Evolutionary conservation across 2,888 invertebrate species (phyloP), one percentile per base, ranked within the genome.

Genomic region (Aphrophora alni): DNA sequence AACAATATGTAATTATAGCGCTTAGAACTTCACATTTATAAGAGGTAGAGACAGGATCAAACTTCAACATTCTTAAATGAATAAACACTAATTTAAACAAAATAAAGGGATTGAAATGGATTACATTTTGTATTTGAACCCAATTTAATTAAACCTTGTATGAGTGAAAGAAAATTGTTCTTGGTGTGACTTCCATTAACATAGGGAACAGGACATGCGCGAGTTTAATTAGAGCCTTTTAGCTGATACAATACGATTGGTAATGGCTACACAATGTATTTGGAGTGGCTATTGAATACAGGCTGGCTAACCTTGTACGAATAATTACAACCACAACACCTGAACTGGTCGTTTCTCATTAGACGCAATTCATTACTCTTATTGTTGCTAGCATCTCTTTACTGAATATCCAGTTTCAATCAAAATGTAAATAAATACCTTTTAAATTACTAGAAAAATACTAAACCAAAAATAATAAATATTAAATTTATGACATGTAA

Each of bases 231-330:
- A 59, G 12, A 59, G 59, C 59, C 21, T 21, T 59, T 59, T 59
- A 59, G 21, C 59, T 21, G 59, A 59, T 59, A 59, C 59, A 59
- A 14, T 44, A 14, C 17, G 14, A 59, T 21, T 59, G 59, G 21
- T 59, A 59, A n/a, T 21, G n/a, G 59, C 59, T 59, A 59, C n/a
- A 59, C 59, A 59, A 59, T 59, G 59, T 59, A 59, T 59, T 59
- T 59, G 4, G 21, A 59, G 44, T 14, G 59, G 59, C 59, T 59
- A 59, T 21, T 59, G n/a, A 59, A 59, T 59, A 59, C 59, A 59
- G n/a, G 59, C 21, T 21, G 21, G 21, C 59, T 21, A 59, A 21
- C 21, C 59, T 59, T 59, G 59, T 59, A n/a, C 21, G 17, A 59
- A 59, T 59, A 59, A 59, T 59, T 59, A 59, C n/a, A 5, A 8